Conservation (phyloP, 2,888 invertebrate genomes). For the Acanthosepion esculentum region DNA sequence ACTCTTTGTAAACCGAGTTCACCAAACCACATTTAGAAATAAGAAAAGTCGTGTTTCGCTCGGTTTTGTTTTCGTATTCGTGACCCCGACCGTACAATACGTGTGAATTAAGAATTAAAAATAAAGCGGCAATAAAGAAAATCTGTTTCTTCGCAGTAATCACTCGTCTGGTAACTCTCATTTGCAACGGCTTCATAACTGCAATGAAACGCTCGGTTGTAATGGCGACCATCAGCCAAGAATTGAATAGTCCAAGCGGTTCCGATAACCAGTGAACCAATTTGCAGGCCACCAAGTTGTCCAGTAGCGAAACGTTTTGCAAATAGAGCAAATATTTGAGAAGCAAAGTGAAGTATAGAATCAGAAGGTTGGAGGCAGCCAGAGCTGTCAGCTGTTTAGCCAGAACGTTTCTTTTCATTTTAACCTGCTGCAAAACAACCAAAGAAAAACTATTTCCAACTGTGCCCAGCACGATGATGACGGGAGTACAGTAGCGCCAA, state of each 20-base stretch:
- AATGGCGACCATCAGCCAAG: conserved; percentile 43
- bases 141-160: conserved; percentile 16
- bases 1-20: neutral
- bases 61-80: neutral
- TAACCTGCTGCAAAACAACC: neutral
- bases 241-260: neutral
- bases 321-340: neutral
- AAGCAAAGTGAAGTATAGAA: neutral
- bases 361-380: neutral
- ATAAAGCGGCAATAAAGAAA: neutral
- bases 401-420: neutral
- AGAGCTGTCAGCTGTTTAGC: neutral
- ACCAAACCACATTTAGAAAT: neutral
- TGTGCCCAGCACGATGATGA: neutral
- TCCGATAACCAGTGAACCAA: neutral
- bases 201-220: neutral
- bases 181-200: conserved; percentile 3
- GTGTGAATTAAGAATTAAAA: neutral
- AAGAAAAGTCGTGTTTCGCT: neutral
- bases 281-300: conserved; percentile 24
- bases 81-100: neutral
- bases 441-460: conserved; percentile 25
- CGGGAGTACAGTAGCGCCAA: neutral
- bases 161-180: neutral
- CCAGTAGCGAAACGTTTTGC: neutral